Conservation (phyloP, 2,888 invertebrate species). For the Homarus gammarus region DNA sequence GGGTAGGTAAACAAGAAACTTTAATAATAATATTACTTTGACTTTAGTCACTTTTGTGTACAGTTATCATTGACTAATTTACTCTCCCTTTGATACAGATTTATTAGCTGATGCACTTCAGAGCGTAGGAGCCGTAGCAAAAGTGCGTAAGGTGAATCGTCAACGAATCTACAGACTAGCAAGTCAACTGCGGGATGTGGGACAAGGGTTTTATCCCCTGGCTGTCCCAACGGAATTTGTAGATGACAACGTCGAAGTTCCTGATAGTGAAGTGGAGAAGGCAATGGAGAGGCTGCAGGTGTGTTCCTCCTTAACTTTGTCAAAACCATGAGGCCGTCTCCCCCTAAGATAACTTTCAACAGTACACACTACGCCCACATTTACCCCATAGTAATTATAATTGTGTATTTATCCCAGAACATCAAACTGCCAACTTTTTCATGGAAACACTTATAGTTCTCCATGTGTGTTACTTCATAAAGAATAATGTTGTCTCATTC, state of each 20-base stretch:
- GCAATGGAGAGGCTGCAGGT: slow-evolving; percentile 46
- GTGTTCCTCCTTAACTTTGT: neutral
- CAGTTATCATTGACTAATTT: too few species aligned
- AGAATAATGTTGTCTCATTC: too few species aligned
- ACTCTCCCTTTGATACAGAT: neutral
- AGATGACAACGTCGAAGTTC: slow-evolving; percentile 9
- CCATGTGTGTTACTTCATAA: too few species aligned
- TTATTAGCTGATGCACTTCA: slow-evolving; percentile 46
- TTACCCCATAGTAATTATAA: too few species aligned
- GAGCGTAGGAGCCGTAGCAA: slow-evolving; percentile 15
- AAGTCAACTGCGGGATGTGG: slow-evolving; percentile 37
- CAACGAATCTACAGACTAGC: slow-evolving; percentile 29
- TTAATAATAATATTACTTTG: neutral
- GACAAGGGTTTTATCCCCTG: slow-evolving; percentile 36
- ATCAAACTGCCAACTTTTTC: too few species aligned
- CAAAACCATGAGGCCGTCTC: too few species aligned
- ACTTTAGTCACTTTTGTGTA: neutral
- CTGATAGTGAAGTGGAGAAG: slow-evolving; percentile 27
- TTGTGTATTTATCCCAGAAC: too few species aligned
- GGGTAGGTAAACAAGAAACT: too few species aligned
- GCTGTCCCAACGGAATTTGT: neutral
- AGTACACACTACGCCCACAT: too few species aligned
- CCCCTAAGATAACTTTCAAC: too few species aligned
- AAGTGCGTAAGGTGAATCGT: slow-evolving; percentile 24
- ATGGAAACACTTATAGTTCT: too few species aligned